Conservation (phyloP, 2,888 invertebrate species). For the Himalopsyche anomala region DNA sequence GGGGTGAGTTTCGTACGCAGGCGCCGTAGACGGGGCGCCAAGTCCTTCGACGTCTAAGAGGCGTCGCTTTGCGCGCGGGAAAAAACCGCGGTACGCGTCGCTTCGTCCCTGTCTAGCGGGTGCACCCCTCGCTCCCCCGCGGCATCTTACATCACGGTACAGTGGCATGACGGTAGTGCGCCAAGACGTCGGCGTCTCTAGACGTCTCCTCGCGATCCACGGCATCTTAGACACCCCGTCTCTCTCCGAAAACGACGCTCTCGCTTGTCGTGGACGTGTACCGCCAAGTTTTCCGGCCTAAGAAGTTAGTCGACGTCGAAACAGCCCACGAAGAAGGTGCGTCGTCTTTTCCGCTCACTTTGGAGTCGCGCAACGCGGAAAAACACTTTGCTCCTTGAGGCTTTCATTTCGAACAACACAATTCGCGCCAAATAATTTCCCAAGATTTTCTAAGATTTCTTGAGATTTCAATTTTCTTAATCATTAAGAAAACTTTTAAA, state of each 20-base stretch:
- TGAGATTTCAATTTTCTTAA: slow-evolving; percentile 16
- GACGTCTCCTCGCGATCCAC: slow-evolving; percentile 74
- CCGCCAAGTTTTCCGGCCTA: slow-evolving; percentile 76
- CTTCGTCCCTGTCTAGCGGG: slow-evolving; percentile 59
- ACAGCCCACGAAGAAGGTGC: slow-evolving; percentile 77
- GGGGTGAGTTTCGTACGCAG: slow-evolving; percentile 41
- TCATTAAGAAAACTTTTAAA: slow-evolving; percentile 11
- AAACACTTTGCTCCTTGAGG: slow-evolving; percentile 47
- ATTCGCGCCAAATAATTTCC: slow-evolving; percentile 37
- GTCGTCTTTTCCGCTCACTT: slow-evolving; percentile 64
- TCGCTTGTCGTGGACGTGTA: slow-evolving; percentile 51
- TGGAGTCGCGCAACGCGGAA: slow-evolving; percentile 41
- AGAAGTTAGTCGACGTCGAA: slow-evolving; percentile 79
- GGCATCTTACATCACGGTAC: slow-evolving; percentile 64
- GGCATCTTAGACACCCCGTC: slow-evolving; percentile 74
- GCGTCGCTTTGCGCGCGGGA: slow-evolving; percentile 52
- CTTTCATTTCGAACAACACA: not conserved
- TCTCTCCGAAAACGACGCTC: slow-evolving; percentile 70
- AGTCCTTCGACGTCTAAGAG: slow-evolving; percentile 65
- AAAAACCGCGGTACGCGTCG: slow-evolving; percentile 63
- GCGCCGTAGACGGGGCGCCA: slow-evolving; percentile 49
- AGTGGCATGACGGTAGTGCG: slow-evolving; percentile 65
- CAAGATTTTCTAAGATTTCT: slow-evolving; percentile 22
- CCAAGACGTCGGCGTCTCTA: slow-evolving; percentile 67
- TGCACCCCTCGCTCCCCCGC: slow-evolving; percentile 46